These are phyloP conservation scores for Crotophaga sulcirostris DNA, from an alignment of 2,113 vertebrate genomes.

Conservation along the genomic window DNA sequence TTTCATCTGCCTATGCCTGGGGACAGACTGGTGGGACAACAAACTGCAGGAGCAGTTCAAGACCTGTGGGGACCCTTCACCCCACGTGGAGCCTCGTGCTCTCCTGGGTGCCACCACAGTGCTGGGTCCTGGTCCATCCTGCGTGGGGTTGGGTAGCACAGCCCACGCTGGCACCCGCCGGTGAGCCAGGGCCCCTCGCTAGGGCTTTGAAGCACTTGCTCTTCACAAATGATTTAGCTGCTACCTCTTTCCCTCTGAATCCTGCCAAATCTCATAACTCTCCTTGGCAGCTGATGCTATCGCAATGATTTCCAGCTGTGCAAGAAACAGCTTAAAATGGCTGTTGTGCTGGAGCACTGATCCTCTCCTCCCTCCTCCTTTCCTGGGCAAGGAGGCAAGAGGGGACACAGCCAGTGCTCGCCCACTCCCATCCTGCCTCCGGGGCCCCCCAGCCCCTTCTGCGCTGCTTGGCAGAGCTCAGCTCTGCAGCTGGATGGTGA, in stretches of 20 bases:
- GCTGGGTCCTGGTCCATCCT: not conserved
- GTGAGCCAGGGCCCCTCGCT: not conserved
- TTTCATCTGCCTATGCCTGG: not conserved
- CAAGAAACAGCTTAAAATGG: not conserved
- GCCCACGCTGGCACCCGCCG: accelerated
- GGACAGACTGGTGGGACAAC: not conserved
- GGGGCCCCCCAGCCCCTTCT: not conserved
- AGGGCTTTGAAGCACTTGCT: not conserved
- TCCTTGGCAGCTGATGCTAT: slow-evolving; percentile 4
- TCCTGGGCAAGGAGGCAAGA: not conserved
- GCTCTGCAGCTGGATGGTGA: not conserved
- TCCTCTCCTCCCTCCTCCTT: not conserved
- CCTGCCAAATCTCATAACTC: slow-evolving; percentile 8
- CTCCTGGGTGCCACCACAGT: not conserved
- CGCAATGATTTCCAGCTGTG: slow-evolving; percentile 48
- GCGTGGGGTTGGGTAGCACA: accelerated
- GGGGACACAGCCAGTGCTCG: accelerated
- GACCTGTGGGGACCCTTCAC: not conserved
- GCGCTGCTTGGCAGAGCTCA: not conserved
- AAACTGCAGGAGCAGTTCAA: not conserved
- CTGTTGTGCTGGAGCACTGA: not conserved
- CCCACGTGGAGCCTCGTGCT: accelerated
- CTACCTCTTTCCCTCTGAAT: not conserved
- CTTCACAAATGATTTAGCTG: not conserved
- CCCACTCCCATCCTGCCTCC: not conserved